Percentiles rank a stretch among this genome's conserved stretches.
Conservation (phyloP, 2,113 vertebrate species). For the Pseudopipra pipra region DNA sequence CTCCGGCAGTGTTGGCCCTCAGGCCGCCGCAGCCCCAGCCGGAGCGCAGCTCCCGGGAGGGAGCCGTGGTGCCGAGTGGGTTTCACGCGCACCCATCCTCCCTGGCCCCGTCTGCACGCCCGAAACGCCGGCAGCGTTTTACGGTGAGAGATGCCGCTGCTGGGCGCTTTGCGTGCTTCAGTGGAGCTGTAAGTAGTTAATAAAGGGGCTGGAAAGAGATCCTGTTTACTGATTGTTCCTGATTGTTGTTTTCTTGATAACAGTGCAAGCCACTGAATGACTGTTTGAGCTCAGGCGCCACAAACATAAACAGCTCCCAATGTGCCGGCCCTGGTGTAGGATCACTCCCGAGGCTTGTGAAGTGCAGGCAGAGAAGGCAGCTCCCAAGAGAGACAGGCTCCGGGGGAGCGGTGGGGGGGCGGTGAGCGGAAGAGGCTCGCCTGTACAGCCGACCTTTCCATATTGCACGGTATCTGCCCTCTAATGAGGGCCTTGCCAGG, state of each 20-base stretch:
- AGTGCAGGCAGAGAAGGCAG: slow-evolving; percentile 67
- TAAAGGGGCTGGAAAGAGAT: slow-evolving; percentile 66
- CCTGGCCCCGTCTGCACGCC: too few species aligned
- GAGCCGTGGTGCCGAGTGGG: too few species aligned
- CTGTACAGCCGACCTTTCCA: neutral
- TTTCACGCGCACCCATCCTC: neutral
- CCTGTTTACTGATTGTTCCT: slow-evolving; percentile 76
- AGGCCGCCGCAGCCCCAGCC: neutral
- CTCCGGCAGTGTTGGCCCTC: neutral
- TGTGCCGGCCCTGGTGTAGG: slow-evolving; percentile 70
- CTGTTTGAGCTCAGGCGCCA: slow-evolving; percentile 82
- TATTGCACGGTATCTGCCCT: neutral
- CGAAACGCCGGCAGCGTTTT: neutral
- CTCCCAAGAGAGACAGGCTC: slow-evolving; percentile 25
- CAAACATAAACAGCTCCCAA: slow-evolving; percentile 78
- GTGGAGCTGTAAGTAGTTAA: slow-evolving; percentile 56
- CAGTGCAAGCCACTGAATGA: slow-evolving; percentile 75
- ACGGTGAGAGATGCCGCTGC: neutral
- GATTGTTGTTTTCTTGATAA: slow-evolving; percentile 85
- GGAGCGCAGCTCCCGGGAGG: fast-evolving
- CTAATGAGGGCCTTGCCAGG: neutral
- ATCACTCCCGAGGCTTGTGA: slow-evolving; percentile 75
- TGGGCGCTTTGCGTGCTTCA: neutral
- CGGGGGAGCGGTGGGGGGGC: neutral
- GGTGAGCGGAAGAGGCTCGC: neutral